Evolutionary conservation across 2,797 vertebrate genomes (phyloP), one percentile per base, ranked within the genome.

Genomic region (Falco novaeseelandiae): DNA sequence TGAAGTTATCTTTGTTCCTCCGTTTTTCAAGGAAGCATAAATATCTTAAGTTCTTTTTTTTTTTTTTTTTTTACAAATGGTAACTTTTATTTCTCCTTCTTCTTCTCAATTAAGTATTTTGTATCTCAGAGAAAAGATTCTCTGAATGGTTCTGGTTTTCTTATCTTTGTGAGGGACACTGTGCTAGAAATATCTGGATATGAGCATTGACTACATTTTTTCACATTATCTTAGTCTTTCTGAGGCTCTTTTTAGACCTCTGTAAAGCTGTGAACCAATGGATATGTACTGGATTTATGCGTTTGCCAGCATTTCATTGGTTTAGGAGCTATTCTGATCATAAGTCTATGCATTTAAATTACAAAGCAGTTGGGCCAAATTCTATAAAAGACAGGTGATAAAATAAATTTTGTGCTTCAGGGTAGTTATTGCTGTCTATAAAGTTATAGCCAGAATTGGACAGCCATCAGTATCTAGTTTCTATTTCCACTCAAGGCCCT

Each of bases 331-430:
- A 92, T 94, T 93, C 83, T 84, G 83, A 93, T 89, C 91, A 83
- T 72, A 94, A 97, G 61, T 14, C 93, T 66, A 87, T 96, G 96
- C 93, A 97, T 97, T 97, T 97, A 96, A 97, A 97, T 97, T 91
- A 93, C 87, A 96, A 96, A 96, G 70, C 32, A 5, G 79, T 93
- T 94, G 97, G 93, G 94, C 89, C 86, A 97, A 97, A 96, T 97
- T 93, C 96, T 92, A 90, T 97, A 96, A 96, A 95, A 94, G 76
- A 62, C 89, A 94, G 94, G 93, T 91, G 57, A 97, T 96, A 96
- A 91, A 95, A 98, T 94, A 95, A 83, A 96, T 97, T 94, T 83
- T 81, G 61, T 93, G 82, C 82, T 93, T 83, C 57, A 49, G 73
- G 88, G 49, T 89, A 83, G 95, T 93, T 96, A 97, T 62, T 77